Base-by-base conservation (phyloP, 2,113 vertebrate genomes). In the Collichthys lucidus region DNA sequence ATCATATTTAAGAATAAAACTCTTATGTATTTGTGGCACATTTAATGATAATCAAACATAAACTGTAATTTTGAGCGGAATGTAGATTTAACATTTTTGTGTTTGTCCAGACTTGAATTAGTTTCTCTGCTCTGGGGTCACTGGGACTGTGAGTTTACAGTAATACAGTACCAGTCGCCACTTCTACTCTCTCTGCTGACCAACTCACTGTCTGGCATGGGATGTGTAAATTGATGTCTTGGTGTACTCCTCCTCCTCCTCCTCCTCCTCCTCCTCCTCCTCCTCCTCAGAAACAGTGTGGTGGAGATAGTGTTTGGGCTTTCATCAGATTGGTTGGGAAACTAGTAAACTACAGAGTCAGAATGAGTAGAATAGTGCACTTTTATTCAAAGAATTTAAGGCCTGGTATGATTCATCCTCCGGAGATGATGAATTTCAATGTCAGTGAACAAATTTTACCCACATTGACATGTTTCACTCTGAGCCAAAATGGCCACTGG, bases 211-310 rank as follows among this genome's bases (percentile, higher is more conserved):
- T 26, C 75, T 74, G 74, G 31, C 22, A 29, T 81, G 52, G 77
- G 74, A 74, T 74, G 72, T 69, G n/a, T 67, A 11, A 22, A 42
- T 59, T 22, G 81, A 46, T 60, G 59, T 60, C 64, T 83, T 2
- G n/a, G 56, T 74, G 47, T n/a, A 14, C 62, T 80, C 77, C 73
- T 79, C 74, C 62, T 40, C 42, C 66, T 46, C 65, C 72, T 46
- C 31, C 31, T 35, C 7, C 35, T 35, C 35, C 35, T 35, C 71
- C 72, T 46, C 5, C 31, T 35, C 35, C 35, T 40, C 35, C 35
- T 40, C 7, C 35, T 40, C 35, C 35, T 40, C 71, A 74, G 24
- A 50, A 59, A n/a, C 52, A 11, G 26, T 60, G 67, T 57, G 65
- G 57, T 82, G 50, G 20, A 68, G 71, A 49, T 12, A 19, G 57